phyloP scores from a whole-genome alignment of 2,888 invertebrate species.

The Dynastes hyllus region DNA sequence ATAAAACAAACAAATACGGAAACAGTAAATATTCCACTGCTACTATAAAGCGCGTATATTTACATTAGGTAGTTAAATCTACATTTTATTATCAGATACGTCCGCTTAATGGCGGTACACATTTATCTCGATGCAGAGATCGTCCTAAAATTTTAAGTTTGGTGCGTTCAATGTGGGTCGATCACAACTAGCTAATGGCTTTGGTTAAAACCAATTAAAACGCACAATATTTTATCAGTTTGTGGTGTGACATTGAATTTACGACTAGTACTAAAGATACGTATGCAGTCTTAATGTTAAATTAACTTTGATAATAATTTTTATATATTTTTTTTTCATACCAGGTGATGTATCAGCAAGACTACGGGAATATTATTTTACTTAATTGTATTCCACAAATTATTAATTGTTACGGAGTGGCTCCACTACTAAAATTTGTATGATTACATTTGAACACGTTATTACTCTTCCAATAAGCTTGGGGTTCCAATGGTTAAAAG shows the following conservation, averaged over 20 bases:
- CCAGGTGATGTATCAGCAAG: no score
- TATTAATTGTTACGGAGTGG: no score
- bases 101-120: background rate
- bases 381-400: no score
- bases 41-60: slow-evolving; percentile 6
- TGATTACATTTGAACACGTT: no score
- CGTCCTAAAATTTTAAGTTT: background rate
- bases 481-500: no score
- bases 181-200: slow-evolving; percentile 9
- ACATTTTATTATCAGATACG: slow-evolving; percentile 33
- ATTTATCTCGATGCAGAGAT: background rate
- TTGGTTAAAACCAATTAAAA: background rate
- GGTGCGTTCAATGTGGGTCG: slow-evolving; percentile 1
- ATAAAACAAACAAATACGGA: slow-evolving; percentile 6
- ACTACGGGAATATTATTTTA: no score
- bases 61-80: slow-evolving; percentile 39
- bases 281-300: no score
- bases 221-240: background rate
- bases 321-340: no score
- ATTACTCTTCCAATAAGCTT: no score
- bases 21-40: slow-evolving; percentile 9
- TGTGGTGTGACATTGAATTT: background rate
- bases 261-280: no score
- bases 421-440: no score
- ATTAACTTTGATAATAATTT: no score